phyloP scores from a whole-genome alignment of 2,888 invertebrate species.

The Volucella zonaria region DNA sequence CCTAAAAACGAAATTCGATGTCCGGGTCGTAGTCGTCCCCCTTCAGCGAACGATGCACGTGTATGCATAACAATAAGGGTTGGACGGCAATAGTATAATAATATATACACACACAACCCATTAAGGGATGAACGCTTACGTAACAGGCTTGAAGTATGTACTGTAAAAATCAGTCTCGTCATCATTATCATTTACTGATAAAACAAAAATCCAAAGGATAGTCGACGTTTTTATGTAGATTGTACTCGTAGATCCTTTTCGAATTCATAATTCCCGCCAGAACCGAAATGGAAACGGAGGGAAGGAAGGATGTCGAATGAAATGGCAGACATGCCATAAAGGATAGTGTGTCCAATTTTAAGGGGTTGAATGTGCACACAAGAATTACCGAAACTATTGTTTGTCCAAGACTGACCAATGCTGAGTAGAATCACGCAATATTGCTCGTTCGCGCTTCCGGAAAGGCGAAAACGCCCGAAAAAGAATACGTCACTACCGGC shows the following conservation, averaged over 20 bases:
- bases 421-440: conserved; percentile 67
- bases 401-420: conserved; percentile 63
- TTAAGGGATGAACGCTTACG: conserved; percentile 65
- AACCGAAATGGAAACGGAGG: conserved; percentile 10
- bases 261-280: conserved; percentile 52
- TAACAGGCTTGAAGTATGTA: conserved; percentile 56
- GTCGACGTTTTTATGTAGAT: not conserved
- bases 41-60: conserved; percentile 56
- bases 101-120: conserved; percentile 19
- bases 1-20: conserved; percentile 42
- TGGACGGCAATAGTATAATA: conserved; percentile 22
- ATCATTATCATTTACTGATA: conserved; percentile 40
- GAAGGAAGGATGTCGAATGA: conserved; percentile 64
- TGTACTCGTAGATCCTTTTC: conserved; percentile 10
- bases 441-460: conserved; percentile 54
- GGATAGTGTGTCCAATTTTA: conserved; percentile 54
- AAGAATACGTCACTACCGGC: conserved; percentile 34
- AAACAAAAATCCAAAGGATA: conserved; percentile 23
- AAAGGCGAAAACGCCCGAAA: conserved; percentile 48
- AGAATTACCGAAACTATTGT: conserved; percentile 47
- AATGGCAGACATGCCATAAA: conserved; percentile 58
- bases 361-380: conserved; percentile 69
- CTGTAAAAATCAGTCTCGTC: conserved; percentile 56
- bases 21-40: conserved; percentile 54
- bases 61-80: conserved; percentile 73